Conservation (phyloP, 2,797 vertebrate species). For the Zalophus californianus region DNA sequence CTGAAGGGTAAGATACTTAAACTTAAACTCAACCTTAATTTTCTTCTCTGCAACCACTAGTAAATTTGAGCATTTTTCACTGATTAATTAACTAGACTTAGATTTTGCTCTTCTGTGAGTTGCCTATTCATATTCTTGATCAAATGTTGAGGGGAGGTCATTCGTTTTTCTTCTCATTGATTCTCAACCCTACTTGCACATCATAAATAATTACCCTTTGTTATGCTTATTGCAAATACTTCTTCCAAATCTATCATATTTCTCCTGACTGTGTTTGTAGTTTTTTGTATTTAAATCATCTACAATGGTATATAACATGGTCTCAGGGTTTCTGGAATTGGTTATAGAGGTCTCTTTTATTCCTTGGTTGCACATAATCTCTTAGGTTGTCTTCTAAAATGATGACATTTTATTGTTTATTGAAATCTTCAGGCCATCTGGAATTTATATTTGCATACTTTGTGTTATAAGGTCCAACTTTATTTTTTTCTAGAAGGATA, state of each 20-base stretch:
- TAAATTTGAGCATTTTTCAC: background rate
- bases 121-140: background rate
- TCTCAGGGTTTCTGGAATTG: background rate
- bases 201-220: background rate
- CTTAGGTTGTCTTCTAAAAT: conserved; percentile 50
- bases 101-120: conserved; percentile 14
- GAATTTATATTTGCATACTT: conserved; percentile 38
- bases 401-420: background rate
- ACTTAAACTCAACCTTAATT: background rate
- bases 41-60: background rate
- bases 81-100: background rate
- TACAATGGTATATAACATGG: background rate
- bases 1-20: background rate
- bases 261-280: background rate
- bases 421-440: background rate
- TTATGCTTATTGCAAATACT: background rate
- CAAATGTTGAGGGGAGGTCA: background rate
- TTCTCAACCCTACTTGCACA: background rate
- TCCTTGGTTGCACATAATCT: background rate
- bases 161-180: background rate
- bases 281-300: background rate
- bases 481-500: background rate
- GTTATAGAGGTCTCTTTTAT: background rate
- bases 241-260: background rate
- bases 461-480: background rate